Evolutionary conservation across 2,797 vertebrate species (phyloP).

Genomic region (Coilia nasus): DNA sequence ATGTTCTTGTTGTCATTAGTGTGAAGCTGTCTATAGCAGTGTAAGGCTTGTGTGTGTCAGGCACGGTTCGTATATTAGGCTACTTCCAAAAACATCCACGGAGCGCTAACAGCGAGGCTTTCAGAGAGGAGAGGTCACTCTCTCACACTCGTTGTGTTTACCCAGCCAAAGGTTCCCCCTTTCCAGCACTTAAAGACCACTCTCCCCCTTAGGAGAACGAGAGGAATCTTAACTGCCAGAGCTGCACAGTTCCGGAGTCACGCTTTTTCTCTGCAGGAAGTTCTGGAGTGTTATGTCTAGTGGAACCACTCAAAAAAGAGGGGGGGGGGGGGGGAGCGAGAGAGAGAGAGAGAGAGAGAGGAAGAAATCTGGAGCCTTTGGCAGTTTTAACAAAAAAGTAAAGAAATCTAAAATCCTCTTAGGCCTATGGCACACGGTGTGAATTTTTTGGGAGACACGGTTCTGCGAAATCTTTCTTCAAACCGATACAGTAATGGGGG

Average conservation of each 20-base stretch:
- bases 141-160: neutral
- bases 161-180: neutral
- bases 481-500: neutral
- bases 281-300: conserved; percentile 19
- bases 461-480: conserved; percentile 11
- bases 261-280: neutral
- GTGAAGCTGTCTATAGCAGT: neutral
- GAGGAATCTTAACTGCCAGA: conserved; percentile 8
- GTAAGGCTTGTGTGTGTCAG: neutral
- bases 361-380: neutral
- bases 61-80: neutral
- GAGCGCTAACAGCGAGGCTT: conserved; percentile 1
- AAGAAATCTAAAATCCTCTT: conserved; percentile 1
- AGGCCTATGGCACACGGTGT: too few species aligned
- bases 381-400: neutral
- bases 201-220: neutral
- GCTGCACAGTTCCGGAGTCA: neutral
- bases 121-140: conserved; percentile 6
- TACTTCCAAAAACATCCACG: conserved; percentile 1
- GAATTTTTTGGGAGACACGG: too few species aligned
- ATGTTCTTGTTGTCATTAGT: neutral
- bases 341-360: too few species aligned
- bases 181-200: conserved; percentile 5
- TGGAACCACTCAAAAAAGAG: neutral
- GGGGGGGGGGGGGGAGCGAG: too few species aligned